Evolutionary conservation across 2,888 invertebrate genomes (phyloP), one percentile per base, ranked within the genome.

Genomic region (Eurois occulta): DNA sequence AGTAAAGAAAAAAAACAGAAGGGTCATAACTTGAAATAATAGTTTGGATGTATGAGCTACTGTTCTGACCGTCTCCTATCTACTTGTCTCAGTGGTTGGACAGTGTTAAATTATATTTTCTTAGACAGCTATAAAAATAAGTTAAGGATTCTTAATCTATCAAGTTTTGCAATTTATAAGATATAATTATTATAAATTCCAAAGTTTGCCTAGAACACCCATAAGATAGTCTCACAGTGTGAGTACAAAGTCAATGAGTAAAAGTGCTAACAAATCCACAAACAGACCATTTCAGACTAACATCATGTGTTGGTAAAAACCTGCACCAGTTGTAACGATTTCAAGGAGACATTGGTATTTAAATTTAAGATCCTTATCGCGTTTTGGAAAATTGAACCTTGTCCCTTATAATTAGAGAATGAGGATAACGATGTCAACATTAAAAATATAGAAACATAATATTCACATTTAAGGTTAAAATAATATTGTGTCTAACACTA

Each of bases 331-430:
- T 62, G 21, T 62, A 4, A 21, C 38, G 24, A 62, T 62, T 62
- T 21, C 1, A 62, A n/a, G n/a, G 7, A n/a, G 16, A 65, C n/a
- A 41, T 32, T 32, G 18, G 32, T 32, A 60, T 38, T 8, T 6
- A 24, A 35, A 24, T 62, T 35, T 4, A 10, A 35, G 10, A 35
- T 35, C 38, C 11, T 24, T 38, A n/a, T 1, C 7, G 5, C 28
- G 7, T 60, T 60, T 60, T 18, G 18, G 8, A n/a, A n/a, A 28
- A 16, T 16, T 81, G 4, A 3, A 32, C 46, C 78, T 84, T 84
- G 72, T 77, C 16, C 16, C 0, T 24, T 16, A 10, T 43, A 32
- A 43, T 69, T 43, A 24, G 4, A 48, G 13, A 24, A 16, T 71
- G 41, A 35, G 65, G n/a, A 24, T 65, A 80, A 48, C 46, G 65